phyloP scores from a whole-genome alignment of 2,797 vertebrate genomes.

The Pyrocephalus nanus region DNA sequence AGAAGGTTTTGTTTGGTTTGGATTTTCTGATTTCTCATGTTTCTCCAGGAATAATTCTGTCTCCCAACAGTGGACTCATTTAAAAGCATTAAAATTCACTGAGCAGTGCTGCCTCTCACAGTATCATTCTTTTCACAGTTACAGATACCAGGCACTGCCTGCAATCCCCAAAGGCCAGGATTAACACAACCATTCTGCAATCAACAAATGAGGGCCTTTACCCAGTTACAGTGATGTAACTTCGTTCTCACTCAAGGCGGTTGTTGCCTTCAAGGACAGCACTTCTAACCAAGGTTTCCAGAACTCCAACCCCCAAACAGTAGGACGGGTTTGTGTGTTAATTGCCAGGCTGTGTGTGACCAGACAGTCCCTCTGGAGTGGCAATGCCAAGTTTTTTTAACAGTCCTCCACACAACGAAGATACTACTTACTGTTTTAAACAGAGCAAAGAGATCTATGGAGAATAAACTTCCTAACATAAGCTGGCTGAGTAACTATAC shows the following conservation, averaged over 20 bases:
- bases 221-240: not conserved
- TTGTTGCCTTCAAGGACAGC: not conserved
- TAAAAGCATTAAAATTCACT: not conserved
- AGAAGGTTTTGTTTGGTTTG: not conserved
- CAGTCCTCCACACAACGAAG: not conserved
- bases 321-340: not conserved
- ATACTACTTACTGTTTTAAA: not conserved
- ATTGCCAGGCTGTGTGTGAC: not conserved
- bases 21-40: not conserved
- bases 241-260: not conserved
- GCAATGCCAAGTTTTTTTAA: not conserved
- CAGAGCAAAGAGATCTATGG: not conserved
- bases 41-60: not conserved
- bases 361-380: not conserved
- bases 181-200: not conserved
- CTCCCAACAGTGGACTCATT: not conserved
- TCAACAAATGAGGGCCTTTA: not conserved
- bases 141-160: not conserved
- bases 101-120: not conserved
- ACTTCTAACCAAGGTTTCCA: not conserved
- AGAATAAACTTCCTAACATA: not conserved
- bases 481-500: not conserved
- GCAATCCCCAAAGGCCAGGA: not conserved
- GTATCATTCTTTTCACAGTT: not conserved
- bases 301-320: not conserved